Base-by-base conservation (phyloP, 2,888 invertebrate genomes). In the Mechanitis messenoides region DNA sequence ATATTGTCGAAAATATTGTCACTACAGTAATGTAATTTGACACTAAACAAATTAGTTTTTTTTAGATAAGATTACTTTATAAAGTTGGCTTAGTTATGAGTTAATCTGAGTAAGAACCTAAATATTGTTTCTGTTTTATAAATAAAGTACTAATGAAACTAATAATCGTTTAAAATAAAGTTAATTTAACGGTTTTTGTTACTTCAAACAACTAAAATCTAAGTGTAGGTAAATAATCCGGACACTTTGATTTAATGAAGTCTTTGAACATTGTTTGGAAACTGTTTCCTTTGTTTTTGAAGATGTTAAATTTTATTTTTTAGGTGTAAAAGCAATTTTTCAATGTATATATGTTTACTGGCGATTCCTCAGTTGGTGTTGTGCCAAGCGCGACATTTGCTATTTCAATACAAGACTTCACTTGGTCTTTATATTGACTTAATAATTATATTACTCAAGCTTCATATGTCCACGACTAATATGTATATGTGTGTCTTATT, bases 371-470 rank as follows among this genome's bases (percentile, higher is more conserved):
- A 78, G 68, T 85, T 87, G 87, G 85, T 71, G 76, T 70, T 66
- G 80, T 87, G 88, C 88, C 88, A 87, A 86, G 66, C 76, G 74
- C 77, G 79, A 85, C 81, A 78, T 72, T 69, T 70, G 79, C 79
- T 87, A 87, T 86, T 87, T 86, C 81, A 76, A 84, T 72, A 74
- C 66, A 66, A 68, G 9, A 70, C 63, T 66, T 65, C 56, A 60
- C 56, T 55, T 56, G 53, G 47, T 61, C 55, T 53, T 20, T 42
- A 56, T 46, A 58, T 47, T 47, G 42, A 35, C 3, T 35, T 35
- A 35, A 45, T 50, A 45, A 38, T 59, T 57, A 55, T 54, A 58
- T 35, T 60, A 60, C 45, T 42, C 53, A 56, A 53, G 4, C 20
- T n/a, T n/a, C n/a, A n/a, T n/a, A n/a, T n/a, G n/a, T n/a, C n/a